Evolutionary conservation across 2,113 vertebrate genomes (phyloP), one percentile per base, ranked within the genome.

Genomic region (Paradoxurus hermaphroditus): DNA sequence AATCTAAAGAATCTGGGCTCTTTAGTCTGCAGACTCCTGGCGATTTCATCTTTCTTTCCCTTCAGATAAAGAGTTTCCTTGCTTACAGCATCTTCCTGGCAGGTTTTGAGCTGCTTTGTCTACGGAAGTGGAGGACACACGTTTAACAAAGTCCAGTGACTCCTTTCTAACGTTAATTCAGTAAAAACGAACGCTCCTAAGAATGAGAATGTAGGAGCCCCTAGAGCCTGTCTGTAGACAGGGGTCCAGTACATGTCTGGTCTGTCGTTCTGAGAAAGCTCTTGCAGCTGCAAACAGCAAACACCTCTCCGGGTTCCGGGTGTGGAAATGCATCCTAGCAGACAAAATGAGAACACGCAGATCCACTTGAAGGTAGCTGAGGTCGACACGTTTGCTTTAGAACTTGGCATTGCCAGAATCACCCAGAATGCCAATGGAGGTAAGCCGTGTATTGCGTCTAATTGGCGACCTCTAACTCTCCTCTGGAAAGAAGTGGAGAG

Each of bases 1-100:
- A 96, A 86, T 49, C 63, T 97, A 91, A 98, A 86, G 86, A 97
- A 97, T 91, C 25, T 51, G 19, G 19, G 6, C 31, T 88, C 93
- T 63, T 89, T 49, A 85, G 78, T 85, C 86, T 78, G 21, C 1
- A 1, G n/a, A 39, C 95, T 97, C 73, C 44, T 11, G 12, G 84
- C 2, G 8, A 56, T 90, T 65, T 94, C 88, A 90, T 97, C 95
- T 96, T 70, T 73, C 29, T 86, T 70, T 62, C 84, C 31, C 41
- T 59, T 94, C 39, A 73, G 92, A 95, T 79, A 81, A 92, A 90
- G 65, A 56, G 75, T 94, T 81, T 51, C 0, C 31, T 13, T 62
- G 44, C 67, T 88, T 83, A 97, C 53, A 91, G 91, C 86, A 59
- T 94, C 65, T 97, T 86, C 34, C 65, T 9, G 44, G 51, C 36